phyloP scores from a whole-genome alignment of 2,888 invertebrate genomes.

The Caradrina clavipalpis region DNA sequence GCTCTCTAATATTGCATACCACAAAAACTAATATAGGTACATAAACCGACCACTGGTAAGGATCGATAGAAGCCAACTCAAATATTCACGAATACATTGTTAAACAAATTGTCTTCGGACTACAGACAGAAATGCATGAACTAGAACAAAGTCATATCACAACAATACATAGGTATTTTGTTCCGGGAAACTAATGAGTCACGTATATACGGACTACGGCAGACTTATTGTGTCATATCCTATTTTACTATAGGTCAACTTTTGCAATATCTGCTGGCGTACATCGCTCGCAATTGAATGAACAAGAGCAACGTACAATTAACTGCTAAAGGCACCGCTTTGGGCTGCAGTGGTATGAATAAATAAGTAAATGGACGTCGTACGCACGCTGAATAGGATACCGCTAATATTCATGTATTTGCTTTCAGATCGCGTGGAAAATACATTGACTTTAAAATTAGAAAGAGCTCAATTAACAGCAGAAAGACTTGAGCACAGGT shows the following conservation, averaged over 20 bases:
- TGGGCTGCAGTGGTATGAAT: conserved; percentile 68
- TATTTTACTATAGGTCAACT: conserved; percentile 83
- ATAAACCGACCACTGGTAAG: not conserved
- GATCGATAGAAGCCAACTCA: conserved; percentile 14
- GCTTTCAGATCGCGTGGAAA: conserved; percentile 86
- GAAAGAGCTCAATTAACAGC: conserved; percentile 88
- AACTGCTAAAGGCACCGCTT: conserved; percentile 81
- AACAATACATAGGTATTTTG: conserved; percentile 57
- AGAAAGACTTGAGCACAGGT: conserved; percentile 85
- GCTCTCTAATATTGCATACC: not conserved
- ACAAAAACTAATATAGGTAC: not conserved
- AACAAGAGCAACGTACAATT: conserved; percentile 80
- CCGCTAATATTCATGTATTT: conserved; percentile 69
- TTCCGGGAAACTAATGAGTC: conserved; percentile 73
- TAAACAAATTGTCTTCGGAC: conserved; percentile 27
- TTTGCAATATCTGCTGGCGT: conserved; percentile 80
- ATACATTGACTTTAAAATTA: conserved; percentile 84
- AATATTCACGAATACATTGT: conserved; percentile 34
- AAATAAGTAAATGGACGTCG: conserved; percentile 71
- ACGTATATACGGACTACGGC: conserved; percentile 51
- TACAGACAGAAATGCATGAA: conserved; percentile 35
- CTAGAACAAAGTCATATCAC: conserved; percentile 46
- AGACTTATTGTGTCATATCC: conserved; percentile 86
- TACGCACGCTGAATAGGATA: conserved; percentile 70
- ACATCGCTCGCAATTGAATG: conserved; percentile 81